Percentiles rank a stretch among this genome's conserved stretches.
Evolutionary conservation across 2,888 invertebrate species (phyloP).

Genomic region (Lymantria monacha): DNA sequence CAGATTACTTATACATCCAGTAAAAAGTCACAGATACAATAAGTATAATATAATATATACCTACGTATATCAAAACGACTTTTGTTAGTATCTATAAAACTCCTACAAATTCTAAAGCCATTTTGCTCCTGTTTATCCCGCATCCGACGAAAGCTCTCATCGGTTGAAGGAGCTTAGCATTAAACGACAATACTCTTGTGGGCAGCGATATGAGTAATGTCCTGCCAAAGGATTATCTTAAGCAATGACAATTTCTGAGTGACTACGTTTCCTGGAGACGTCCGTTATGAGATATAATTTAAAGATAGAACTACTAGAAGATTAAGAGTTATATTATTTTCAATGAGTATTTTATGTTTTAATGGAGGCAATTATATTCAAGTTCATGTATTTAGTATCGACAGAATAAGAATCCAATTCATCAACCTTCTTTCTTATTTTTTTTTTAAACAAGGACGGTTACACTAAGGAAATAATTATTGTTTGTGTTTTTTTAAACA

Average conservation of each 20-base stretch:
- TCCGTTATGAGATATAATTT: conserved; percentile 7
- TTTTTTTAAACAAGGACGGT: no score
- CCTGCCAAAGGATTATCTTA: conserved; percentile 32
- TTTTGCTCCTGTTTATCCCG: not conserved
- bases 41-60: no score
- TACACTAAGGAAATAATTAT: no score
- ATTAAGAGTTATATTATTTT: not conserved
- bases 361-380: no score
- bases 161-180: conserved; percentile 65
- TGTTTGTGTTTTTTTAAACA: no score
- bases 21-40: no score
- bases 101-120: not conserved
- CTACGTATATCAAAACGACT: no score
- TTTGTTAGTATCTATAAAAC: not conserved
- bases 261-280: conserved; percentile 20
- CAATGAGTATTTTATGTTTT: no score
- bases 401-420: no score
- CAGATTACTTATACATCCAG: no score
- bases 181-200: conserved; percentile 40
- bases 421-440: no score
- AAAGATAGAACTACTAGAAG: not conserved
- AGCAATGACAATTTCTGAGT: conserved; percentile 24
- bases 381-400: no score
- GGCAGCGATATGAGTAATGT: conserved; percentile 36
- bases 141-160: conserved; percentile 53